Conservation (phyloP, 2,888 invertebrate genomes). For the Pristionchus arcanus region DNA sequence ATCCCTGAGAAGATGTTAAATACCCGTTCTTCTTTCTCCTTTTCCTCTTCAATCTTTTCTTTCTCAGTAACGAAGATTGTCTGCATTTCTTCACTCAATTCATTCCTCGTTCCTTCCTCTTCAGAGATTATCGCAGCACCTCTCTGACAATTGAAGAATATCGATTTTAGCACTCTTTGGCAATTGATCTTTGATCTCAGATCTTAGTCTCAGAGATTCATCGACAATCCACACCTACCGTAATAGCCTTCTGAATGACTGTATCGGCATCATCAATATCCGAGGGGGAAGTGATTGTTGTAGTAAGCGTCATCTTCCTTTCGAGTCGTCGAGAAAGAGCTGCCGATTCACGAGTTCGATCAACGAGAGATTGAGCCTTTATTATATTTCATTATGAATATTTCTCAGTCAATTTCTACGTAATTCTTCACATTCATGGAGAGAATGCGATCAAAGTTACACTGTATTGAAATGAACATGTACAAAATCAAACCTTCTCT, state of each 20-base stretch:
- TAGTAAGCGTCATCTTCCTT: constrained; percentile 62
- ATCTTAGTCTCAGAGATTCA: neutral
- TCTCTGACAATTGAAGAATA: neutral
- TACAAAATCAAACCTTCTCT: constrained; percentile 56
- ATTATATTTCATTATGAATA: neutral
- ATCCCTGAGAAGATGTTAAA: neutral
- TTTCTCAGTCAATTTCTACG: neutral
- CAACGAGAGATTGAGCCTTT: constrained; percentile 48
- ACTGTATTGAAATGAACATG: neutral
- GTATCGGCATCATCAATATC: constrained; percentile 68
- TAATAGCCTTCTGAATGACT: constrained; percentile 66
- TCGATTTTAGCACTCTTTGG: neutral
- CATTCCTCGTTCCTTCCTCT: constrained; percentile 38
- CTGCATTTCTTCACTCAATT: constrained; percentile 54
- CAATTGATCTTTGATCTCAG: no score
- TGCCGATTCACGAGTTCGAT: constrained; percentile 44
- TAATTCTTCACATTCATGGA: neutral
- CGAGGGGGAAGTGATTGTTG: constrained; percentile 59
- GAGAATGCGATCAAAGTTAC: neutral
- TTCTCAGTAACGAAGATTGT: constrained; percentile 22
- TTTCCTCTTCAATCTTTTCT: constrained; percentile 26
- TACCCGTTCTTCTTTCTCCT: constrained; percentile 29
- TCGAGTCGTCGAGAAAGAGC: constrained; percentile 64
- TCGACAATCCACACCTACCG: constrained; percentile 54
- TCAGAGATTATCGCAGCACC: constrained; percentile 56